These are phyloP conservation scores for Ranitomeya variabilis DNA, from an alignment of 2,113 vertebrate genomes.

Conservation along the genomic window DNA sequence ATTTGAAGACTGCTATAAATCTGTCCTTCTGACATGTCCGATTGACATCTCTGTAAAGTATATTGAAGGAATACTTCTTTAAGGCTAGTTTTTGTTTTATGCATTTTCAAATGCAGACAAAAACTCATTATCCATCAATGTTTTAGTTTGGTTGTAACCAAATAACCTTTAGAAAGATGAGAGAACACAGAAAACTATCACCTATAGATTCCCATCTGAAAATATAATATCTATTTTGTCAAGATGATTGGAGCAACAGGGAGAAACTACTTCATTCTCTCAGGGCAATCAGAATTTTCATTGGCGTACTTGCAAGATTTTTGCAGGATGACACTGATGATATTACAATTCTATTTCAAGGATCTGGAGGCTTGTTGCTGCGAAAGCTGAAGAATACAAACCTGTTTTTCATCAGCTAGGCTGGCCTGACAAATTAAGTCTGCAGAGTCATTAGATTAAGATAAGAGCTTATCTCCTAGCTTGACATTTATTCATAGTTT, in stretches of 20 bases:
- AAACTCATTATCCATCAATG: conserved; percentile 9
- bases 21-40: too few relatives aligned
- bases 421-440: conserved; percentile 96
- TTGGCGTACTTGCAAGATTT: conserved; percentile 80
- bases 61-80: background rate
- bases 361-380: conserved; percentile 88
- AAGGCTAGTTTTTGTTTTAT: background rate
- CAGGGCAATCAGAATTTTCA: conserved; percentile 80
- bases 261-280: conserved; percentile 74
- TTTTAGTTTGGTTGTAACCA: background rate
- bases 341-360: conserved; percentile 79
- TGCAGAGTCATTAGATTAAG: conserved; percentile 97
- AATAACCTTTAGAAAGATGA: conserved; percentile 8
- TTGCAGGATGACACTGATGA: conserved; percentile 79
- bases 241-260: conserved; percentile 66
- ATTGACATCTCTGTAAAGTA: background rate
- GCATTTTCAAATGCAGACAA: background rate
- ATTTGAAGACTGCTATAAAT: too few relatives aligned
- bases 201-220: conserved; percentile 66
- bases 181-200: background rate
- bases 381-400: conserved; percentile 86
- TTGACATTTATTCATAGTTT: conserved; percentile 95
- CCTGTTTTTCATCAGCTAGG: conserved; percentile 83
- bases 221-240: conserved; percentile 71
- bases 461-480: conserved; percentile 96